phyloP scores from a whole-genome alignment of 2,888 invertebrate species.

The Oscheius sp. region DNA sequence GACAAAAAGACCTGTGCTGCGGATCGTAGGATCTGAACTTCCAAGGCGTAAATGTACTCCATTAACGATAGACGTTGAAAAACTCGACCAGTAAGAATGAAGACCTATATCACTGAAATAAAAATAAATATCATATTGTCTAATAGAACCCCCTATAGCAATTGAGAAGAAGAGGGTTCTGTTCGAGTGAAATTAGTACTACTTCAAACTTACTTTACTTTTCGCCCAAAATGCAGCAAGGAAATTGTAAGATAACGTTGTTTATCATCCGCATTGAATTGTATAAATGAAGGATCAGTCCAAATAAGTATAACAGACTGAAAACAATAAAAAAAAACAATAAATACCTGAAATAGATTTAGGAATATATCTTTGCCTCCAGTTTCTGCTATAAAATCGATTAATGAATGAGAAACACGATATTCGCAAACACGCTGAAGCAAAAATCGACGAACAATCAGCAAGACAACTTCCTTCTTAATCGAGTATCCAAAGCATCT shows the following conservation, averaged over 20 bases:
- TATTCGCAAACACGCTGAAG: slow-evolving; percentile 21
- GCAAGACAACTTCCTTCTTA: neutral
- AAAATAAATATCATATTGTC: too few species aligned
- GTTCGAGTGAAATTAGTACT: neutral
- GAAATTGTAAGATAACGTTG: slow-evolving; percentile 22
- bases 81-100: neutral
- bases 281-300: neutral
- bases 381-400: neutral
- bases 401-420: slow-evolving; percentile 1
- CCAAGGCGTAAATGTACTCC: slow-evolving; percentile 24
- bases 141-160: too few species aligned
- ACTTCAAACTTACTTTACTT: slow-evolving; percentile 4
- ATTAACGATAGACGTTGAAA: neutral
- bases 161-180: neutral
- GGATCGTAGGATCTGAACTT: slow-evolving; percentile 24
- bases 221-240: slow-evolving; percentile 8
- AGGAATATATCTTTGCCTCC: slow-evolving; percentile 1
- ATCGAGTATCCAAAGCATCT: slow-evolving; percentile 23
- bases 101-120: neutral
- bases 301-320: slow-evolving; percentile 10
- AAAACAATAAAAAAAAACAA: neutral
- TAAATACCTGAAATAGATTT: neutral
- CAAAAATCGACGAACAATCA: neutral
- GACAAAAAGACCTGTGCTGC: slow-evolving; percentile 27
- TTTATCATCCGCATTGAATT: slow-evolving; percentile 6